phyloP scores from a whole-genome alignment of 2,113 vertebrate species.

The Aegithalos caudatus region DNA sequence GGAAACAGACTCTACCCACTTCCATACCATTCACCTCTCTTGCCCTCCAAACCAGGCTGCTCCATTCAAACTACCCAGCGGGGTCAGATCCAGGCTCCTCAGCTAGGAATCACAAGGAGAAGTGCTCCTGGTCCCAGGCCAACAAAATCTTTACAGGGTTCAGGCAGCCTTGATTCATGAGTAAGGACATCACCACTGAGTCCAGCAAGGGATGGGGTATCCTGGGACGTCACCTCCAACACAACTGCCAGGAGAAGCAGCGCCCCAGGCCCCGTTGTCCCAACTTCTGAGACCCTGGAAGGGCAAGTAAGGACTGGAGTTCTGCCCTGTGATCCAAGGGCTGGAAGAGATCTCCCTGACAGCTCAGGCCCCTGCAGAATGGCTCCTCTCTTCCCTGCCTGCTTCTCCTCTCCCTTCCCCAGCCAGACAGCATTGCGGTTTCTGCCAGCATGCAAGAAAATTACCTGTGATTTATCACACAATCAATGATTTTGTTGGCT shows the following conservation, averaged over 20 bases:
- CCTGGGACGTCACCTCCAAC: not conserved
- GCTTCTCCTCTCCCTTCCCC: not conserved
- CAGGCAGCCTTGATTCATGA: not conserved
- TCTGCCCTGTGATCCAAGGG: not conserved
- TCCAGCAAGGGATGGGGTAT: not conserved
- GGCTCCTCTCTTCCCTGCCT: not conserved
- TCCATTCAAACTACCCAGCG: rapidly evolving
- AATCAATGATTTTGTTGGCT: not conserved
- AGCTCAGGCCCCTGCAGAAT: not conserved
- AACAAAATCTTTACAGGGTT: not conserved
- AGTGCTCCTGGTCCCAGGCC: not conserved
- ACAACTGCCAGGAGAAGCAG: not conserved
- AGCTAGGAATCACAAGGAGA: not conserved
- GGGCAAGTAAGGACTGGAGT: not conserved
- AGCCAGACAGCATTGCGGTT: not conserved
- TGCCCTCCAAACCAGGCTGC: not conserved
- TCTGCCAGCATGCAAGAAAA: not conserved
- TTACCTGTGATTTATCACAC: conserved; percentile 45
- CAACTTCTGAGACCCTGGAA: not conserved
- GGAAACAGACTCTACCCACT: not conserved
- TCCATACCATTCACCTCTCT: not conserved
- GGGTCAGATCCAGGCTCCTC: not conserved
- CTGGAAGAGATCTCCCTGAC: not conserved
- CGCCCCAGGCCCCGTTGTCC: not conserved
- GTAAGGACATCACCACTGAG: not conserved